Conservation (phyloP, 2,797 vertebrate species). For the Pipistrellus nathusii region DNA sequence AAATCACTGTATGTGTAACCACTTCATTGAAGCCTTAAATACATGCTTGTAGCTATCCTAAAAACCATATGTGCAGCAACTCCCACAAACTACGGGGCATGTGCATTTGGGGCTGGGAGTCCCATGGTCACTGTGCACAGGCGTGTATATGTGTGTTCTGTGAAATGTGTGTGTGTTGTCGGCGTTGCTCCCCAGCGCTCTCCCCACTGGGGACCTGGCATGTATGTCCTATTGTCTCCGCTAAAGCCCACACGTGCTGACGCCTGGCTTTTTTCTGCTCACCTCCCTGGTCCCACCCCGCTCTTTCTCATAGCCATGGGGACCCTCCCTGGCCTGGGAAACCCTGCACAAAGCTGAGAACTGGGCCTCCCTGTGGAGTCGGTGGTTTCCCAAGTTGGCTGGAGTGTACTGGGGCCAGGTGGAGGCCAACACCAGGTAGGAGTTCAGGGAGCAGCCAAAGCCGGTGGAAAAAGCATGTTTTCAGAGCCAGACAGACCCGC, state of each 20-base stretch:
- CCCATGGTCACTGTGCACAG: fast-evolving
- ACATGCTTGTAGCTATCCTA: background rate
- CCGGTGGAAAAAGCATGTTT: background rate
- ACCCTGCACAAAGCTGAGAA: background rate
- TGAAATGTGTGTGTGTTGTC: background rate
- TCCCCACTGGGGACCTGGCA: background rate
- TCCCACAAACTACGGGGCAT: background rate
- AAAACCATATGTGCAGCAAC: background rate
- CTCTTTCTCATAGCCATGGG: background rate
- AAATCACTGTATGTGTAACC: background rate
- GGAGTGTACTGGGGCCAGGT: background rate
- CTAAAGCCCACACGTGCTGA: background rate
- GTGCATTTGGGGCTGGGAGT: background rate
- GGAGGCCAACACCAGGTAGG: background rate
- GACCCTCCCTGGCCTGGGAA: background rate
- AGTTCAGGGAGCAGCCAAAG: background rate
- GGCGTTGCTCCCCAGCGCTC: background rate
- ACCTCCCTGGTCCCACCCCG: background rate
- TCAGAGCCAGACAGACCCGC: background rate
- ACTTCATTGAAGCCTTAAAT: background rate
- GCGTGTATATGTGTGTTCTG: background rate
- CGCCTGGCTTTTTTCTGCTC: background rate
- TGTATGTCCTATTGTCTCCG: background rate
- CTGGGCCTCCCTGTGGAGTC: background rate
- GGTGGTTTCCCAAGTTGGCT: background rate